Evolutionary conservation across 2,797 vertebrate genomes (phyloP).

Genomic region (Urophycis tenuis): DNA sequence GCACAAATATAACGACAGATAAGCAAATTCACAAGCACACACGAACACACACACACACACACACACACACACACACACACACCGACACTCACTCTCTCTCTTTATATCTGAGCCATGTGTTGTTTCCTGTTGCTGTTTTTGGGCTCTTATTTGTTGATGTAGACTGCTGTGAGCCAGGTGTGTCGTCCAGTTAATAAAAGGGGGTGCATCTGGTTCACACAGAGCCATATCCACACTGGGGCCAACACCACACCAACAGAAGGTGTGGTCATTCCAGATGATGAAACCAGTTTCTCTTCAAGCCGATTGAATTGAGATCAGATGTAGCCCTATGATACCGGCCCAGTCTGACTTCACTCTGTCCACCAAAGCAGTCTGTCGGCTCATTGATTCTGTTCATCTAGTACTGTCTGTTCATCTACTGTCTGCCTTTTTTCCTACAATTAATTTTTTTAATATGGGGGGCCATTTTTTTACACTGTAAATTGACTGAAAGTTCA

Average conservation of each 20-base stretch:
- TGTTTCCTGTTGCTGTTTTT: background rate
- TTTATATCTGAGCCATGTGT: background rate
- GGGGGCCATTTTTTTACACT: background rate
- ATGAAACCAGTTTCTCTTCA: background rate
- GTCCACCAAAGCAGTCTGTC: background rate
- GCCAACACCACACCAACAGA: background rate
- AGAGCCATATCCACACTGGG: background rate
- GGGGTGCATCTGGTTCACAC: background rate
- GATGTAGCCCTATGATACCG: background rate
- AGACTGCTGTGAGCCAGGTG: background rate
- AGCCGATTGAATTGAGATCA: background rate
- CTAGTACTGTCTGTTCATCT: background rate
- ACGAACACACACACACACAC: constrained; percentile 1
- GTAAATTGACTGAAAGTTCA: constrained; percentile 1
- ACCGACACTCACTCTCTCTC: constrained; percentile 1
- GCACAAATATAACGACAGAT: background rate
- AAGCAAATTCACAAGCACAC: constrained; percentile 7
- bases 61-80: constrained; percentile 11
- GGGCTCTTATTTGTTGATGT: background rate
- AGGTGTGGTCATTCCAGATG: background rate
- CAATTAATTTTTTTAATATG: background rate
- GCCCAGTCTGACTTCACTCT: background rate
- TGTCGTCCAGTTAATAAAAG: constrained; percentile 1
- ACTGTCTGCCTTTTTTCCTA: background rate
- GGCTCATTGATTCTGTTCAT: background rate